A percentile compares a stretch with the other conserved stretches of the same genome.
These are phyloP conservation scores for Fopius arisanus DNA, from an alignment of 1,140 invertebrate species.

Conservation along the genomic window DNA sequence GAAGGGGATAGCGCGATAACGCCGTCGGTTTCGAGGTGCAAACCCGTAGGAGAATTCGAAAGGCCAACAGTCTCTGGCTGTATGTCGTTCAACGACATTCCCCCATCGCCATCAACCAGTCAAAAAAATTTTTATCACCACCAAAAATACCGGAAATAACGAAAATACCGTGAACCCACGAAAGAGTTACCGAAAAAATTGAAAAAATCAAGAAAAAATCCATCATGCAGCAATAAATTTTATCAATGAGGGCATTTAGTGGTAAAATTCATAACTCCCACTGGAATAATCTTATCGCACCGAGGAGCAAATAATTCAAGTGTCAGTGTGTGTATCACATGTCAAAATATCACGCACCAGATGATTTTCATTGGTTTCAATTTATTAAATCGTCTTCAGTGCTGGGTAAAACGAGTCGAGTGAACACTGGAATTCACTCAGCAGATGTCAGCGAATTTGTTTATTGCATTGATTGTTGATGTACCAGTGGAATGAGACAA, in stretches of 20 bases:
- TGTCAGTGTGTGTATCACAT: background rate
- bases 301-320: background rate
- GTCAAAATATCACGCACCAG: background rate
- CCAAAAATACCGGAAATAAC: background rate
- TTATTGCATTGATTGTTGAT: no score
- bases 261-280: background rate
- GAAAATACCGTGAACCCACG: no score
- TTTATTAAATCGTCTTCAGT: conserved; percentile 5
- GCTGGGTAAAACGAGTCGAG: background rate
- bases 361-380: conserved; percentile 9
- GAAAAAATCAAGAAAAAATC: no score
- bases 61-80: conserved; percentile 60
- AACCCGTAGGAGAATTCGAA: conserved; percentile 61
- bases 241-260: background rate
- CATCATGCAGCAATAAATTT: conserved; percentile 8
- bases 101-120: conserved; percentile 22
- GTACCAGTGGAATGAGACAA: no score
- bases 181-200: no score
- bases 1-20: conserved; percentile 51
- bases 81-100: conserved; percentile 50
- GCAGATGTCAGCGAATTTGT: background rate
- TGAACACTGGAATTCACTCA: background rate
- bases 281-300: background rate
- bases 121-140: no score
- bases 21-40: conserved; percentile 53